Evolutionary conservation across 2,113 vertebrate species (phyloP).

Genomic region (Orcinus orca): DNA sequence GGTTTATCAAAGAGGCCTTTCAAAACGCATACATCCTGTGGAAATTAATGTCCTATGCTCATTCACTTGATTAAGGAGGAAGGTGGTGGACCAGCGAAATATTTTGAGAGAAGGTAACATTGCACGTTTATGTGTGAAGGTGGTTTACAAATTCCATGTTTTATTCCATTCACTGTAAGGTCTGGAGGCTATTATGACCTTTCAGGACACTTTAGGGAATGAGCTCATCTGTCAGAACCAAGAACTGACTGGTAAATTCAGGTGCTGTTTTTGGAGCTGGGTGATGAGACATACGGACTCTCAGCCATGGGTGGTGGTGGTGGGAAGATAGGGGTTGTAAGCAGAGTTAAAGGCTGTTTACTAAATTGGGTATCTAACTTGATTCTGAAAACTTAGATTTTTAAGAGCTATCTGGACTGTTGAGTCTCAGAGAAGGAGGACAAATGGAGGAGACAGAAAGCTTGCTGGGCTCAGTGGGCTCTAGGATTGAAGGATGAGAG

Average conservation of each 20-base stretch:
- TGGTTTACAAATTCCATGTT: background rate
- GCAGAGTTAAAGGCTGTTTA: background rate
- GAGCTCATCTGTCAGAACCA: background rate
- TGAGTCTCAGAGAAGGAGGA: background rate
- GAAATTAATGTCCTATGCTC: background rate
- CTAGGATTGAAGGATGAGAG: background rate
- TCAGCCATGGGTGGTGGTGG: background rate
- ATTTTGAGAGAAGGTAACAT: background rate
- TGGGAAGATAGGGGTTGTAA: background rate
- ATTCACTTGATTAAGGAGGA: constrained; percentile 15
- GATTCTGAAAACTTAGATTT: background rate
- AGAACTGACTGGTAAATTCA: background rate
- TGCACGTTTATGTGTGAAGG: background rate
- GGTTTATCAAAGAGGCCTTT: background rate
- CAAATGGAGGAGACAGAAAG: background rate
- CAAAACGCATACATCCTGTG: background rate
- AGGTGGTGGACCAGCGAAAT: background rate
- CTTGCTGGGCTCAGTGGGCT: too few species aligned
- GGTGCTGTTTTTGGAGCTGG: background rate
- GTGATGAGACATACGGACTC: background rate
- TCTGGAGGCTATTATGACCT: background rate
- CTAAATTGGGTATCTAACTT: background rate
- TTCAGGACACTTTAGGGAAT: background rate
- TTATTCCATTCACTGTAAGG: background rate
- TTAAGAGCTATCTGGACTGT: background rate